phyloP scores from a whole-genome alignment of 2,113 vertebrate genomes.

The Podilymbus podiceps region DNA sequence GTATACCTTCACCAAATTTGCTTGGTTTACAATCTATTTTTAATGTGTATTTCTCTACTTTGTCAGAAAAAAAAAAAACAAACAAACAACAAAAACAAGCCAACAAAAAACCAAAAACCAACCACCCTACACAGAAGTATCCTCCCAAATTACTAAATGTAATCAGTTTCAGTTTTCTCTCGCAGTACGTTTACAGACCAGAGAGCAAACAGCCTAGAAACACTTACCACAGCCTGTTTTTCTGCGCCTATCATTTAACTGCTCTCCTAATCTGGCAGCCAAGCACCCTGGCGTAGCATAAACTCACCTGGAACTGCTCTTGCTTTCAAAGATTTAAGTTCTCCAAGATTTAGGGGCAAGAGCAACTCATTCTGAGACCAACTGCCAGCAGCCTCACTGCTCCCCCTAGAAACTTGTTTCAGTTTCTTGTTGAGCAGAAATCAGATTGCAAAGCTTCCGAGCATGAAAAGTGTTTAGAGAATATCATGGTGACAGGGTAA shows the following conservation, averaged over 20 bases:
- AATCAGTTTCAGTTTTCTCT: constrained; percentile 16
- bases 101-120: not conserved
- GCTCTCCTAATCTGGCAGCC: not conserved
- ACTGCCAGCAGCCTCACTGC: constrained; percentile 17
- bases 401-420: constrained; percentile 58
- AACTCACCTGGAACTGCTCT: not conserved
- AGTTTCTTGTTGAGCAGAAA: constrained; percentile 59
- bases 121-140: not conserved
- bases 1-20: not conserved
- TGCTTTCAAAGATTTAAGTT: constrained; percentile 52
- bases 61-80: not conserved
- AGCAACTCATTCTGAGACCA: constrained; percentile 48
- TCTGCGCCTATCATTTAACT: rapidly evolving
- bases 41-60: not conserved
- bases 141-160: not conserved
- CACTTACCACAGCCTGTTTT: not conserved
- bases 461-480: not conserved
- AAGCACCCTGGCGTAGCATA: rapidly evolving
- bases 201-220: not conserved
- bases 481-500: not conserved
- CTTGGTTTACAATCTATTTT: not conserved
- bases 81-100: not conserved
- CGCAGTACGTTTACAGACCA: not conserved
- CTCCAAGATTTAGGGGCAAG: not conserved
- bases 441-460: not conserved